Evolutionary conservation across 2,113 vertebrate genomes (phyloP), one percentile per base, ranked within the genome.

Genomic region (Galemys pyrenaicus): DNA sequence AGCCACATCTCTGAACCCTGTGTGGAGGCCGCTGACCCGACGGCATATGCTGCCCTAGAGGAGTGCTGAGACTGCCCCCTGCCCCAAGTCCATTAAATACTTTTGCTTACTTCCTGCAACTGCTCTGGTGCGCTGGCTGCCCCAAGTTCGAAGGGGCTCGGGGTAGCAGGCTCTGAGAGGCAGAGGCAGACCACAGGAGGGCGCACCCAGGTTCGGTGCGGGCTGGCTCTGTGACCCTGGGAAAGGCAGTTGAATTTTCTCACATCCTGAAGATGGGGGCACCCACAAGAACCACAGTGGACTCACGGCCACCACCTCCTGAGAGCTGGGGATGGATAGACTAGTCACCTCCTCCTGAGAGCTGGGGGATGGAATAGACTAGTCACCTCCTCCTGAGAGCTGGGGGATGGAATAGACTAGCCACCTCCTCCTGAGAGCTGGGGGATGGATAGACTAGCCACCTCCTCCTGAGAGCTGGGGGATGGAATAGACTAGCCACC

Each of bases 41-140:
- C 9, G 46, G 9, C 65, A 44, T 79, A 9, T 37, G 51, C 83
- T 65, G 41, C 67, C 71, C 71, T 46, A 84, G 65, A 0, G n/a
- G 58, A 94, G 60, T 73, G 46, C 44, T 4, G 15, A 71, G 32
- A 37, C 10, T 49, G 10, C 17, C 13, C 0, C 54, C 35, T 19
- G 3, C 24, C 16, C 24, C 35, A 41, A 51, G 78, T 30, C 32
- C 75, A 95, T 93, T 97, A 97, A 96, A 96, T 41, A 10, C 44
- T 15, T 32, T 67, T 80, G 65, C 58, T 49, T 78, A 22, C 65
- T 41, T 85, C 70, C 46, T 70, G 17, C 3, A 2, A 9, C 22
- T 37, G 49, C 24, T 22, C 37, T 56, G 51, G 41, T 54, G 65
- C 1, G 11, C 62, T 30, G 49, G 87, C 79, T 39, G 49, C 56